Evolutionary conservation across 1,140 invertebrate species (phyloP), one percentile per base, ranked within the genome.

Genomic region (Formica exsecta): DNA sequence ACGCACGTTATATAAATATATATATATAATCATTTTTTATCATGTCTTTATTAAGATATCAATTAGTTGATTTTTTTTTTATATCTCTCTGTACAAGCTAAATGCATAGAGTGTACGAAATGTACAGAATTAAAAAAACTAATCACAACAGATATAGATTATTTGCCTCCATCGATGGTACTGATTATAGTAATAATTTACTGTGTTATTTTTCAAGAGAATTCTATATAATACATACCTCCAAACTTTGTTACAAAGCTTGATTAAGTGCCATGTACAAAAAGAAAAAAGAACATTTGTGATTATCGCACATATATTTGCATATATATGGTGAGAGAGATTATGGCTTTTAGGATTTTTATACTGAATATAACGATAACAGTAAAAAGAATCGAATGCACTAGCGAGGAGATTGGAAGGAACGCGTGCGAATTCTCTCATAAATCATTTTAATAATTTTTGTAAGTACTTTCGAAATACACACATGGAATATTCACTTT

Each of bases 191-290:
- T 86, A 57, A 87, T 85, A 51, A 89, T 41, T 84, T 62, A 41
- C 32, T 29, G 3, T 59, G 7, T 38, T 51, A 5, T 48, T 68
- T 57, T 51, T 13, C 22, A 54, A 80, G 2, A 44, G 7, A 48
- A 80, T 80, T 38, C 11, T 70, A n/a, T 70, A 22, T 11, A 29
- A 9, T 70, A 32, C 0, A 51, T 71, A 80, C 3, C 16, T 68
- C 3, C n/a, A 80, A 44, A 54, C 19, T 25, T 25, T 85, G 74
- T 16, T 65, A 88, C 19, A 19, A 86, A 38, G 16, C 11, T 88
- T 62, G 32, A 80, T 75, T 51, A 36, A 73, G 70, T 86, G 75
- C 57, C 87, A 88, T 88, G 75, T 89, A 81, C n/a, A 86, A 71
- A 88, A 57, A 25, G 5, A 25, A 66, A 61, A 85, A 57, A 38